Conservation (phyloP, 2,113 vertebrate genomes). For the Agapornis roseicollis region DNA sequence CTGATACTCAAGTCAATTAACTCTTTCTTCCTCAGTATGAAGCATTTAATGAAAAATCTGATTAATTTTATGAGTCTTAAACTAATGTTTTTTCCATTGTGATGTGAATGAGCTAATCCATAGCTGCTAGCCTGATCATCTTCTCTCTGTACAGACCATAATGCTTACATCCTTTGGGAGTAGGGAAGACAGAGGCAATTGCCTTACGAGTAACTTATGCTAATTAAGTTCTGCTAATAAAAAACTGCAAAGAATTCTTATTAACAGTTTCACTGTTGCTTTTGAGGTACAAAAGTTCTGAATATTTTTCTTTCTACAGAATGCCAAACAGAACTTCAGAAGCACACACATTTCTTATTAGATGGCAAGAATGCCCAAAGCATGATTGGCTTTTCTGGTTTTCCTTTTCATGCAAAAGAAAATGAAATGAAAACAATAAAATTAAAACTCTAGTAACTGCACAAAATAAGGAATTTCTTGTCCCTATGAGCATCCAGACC, state of each 20-base stretch:
- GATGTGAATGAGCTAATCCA: not conserved
- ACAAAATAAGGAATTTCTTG: constrained; percentile 22
- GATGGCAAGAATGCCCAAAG: not conserved
- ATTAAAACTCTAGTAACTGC: not conserved
- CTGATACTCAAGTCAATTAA: not conserved
- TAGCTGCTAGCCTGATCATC: not conserved
- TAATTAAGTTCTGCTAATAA: not conserved
- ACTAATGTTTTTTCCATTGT: not conserved
- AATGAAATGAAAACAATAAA: not conserved
- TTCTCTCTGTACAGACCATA: not conserved
- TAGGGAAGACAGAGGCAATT: not conserved
- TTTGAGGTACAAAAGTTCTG: not conserved
- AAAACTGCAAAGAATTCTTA: not conserved
- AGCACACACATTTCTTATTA: not conserved
- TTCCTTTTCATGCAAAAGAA: not conserved
- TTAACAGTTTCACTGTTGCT: not conserved
- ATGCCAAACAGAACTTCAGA: not conserved
- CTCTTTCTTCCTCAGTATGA: not conserved
- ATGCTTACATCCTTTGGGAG: not conserved
- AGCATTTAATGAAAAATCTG: not conserved
- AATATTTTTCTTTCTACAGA: not conserved
- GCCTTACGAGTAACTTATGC: not conserved
- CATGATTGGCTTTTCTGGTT: not conserved
- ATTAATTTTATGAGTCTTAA: not conserved
- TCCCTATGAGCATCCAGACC: not conserved